Percentiles rank a stretch among this genome's conserved stretches.
Evolutionary conservation across 2,888 invertebrate species (phyloP).

Genomic region (Tinea pellionella): DNA sequence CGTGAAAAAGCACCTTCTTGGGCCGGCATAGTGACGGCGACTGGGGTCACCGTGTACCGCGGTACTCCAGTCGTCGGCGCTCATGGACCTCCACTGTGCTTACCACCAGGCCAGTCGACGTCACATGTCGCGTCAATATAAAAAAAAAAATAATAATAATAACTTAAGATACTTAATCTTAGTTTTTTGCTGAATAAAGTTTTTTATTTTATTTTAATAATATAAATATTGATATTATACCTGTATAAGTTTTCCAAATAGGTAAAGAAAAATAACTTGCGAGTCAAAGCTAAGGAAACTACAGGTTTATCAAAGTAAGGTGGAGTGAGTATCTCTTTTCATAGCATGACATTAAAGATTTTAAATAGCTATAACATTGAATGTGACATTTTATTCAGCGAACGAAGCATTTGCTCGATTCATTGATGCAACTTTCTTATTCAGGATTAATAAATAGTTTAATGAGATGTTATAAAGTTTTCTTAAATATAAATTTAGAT

Average conservation of each 20-base stretch:
- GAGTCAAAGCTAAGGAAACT: not conserved
- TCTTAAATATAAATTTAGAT: slow-evolving; percentile 5
- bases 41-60: too few relatives aligned
- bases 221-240: not conserved
- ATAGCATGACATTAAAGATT: not conserved
- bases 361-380: slow-evolving; percentile 7
- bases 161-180: too few relatives aligned
- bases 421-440: not conserved
- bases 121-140: too few relatives aligned
- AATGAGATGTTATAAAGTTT: not conserved
- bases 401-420: not conserved
- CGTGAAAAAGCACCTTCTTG: too few relatives aligned
- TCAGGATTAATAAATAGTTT: not conserved
- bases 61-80: too few relatives aligned
- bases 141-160: too few relatives aligned
- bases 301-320: not conserved
- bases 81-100: too few relatives aligned
- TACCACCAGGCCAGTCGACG: too few relatives aligned
- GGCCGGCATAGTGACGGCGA: too few relatives aligned
- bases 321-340: not conserved
- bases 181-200: too few relatives aligned
- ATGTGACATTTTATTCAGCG: not conserved
- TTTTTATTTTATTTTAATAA: too few relatives aligned
- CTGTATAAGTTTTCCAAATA: not conserved
- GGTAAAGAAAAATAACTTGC: not conserved